Conservation (phyloP, 2,113 vertebrate species). For the Crotalus viridis region DNA sequence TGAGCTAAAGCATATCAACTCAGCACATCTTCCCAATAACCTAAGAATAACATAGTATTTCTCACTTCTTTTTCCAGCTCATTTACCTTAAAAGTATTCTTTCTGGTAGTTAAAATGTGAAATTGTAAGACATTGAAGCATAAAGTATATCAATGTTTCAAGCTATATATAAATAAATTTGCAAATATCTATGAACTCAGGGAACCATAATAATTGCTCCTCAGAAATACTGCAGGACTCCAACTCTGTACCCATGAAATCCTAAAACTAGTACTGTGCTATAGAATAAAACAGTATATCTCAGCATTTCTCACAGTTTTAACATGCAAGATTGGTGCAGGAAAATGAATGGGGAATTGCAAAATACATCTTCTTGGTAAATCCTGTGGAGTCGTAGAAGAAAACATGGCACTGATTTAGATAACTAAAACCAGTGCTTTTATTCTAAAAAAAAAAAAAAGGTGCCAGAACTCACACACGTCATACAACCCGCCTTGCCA, state of each 20-base stretch:
- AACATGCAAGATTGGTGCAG: not conserved
- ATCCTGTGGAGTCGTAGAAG: not conserved
- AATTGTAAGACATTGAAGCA: not conserved
- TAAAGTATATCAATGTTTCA: not conserved
- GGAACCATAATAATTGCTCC: not conserved
- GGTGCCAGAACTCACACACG: no score
- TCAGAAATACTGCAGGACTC: no score
- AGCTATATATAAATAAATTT: not conserved
- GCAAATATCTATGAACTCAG: not conserved
- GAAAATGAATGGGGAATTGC: not conserved
- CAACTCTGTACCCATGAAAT: not conserved
- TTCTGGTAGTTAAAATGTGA: not conserved
- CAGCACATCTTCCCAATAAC: conserved; percentile 8
- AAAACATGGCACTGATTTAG: not conserved
- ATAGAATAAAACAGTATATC: not conserved
- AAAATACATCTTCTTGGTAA: not conserved
- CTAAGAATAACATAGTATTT: not conserved
- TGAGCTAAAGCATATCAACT: not conserved
- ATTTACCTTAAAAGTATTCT: not conserved
- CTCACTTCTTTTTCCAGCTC: not conserved
- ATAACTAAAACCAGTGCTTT: not conserved
- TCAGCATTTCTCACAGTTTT: not conserved
- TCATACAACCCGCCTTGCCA: no score
- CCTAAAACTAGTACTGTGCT: not conserved
- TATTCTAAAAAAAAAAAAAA: no score